phyloP scores from a whole-genome alignment of 2,797 vertebrate species.

The Gambelia wislizenii region DNA sequence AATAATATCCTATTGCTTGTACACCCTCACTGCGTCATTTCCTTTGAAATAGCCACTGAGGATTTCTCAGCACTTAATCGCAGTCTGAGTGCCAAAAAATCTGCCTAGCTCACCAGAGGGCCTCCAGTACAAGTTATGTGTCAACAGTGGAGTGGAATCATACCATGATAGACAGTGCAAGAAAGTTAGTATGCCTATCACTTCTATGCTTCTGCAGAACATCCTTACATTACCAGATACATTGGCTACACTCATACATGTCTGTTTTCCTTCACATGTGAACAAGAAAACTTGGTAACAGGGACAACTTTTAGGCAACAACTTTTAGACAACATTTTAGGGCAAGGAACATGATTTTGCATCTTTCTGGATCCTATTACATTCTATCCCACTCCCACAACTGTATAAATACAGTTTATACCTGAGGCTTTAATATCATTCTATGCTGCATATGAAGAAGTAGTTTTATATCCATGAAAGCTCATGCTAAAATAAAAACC shows the following conservation, averaged over 20 bases:
- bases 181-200: no score
- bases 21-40: background rate
- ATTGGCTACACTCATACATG: background rate
- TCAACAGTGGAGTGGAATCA: background rate
- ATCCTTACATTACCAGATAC: background rate
- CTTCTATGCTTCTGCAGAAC: background rate
- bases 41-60: background rate
- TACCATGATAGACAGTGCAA: no score
- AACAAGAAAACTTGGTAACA: background rate
- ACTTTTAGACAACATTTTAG: no score
- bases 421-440: no score
- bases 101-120: background rate
- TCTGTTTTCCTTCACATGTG: background rate
- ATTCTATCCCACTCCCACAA: no score
- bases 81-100: background rate
- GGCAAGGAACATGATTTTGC: no score
- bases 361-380: no score
- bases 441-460: no score
- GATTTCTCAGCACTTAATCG: background rate
- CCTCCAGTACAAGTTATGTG: background rate
- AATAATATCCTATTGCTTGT: background rate
- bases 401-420: no score
- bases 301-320: background rate
- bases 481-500: no score
- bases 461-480: no score